These are phyloP conservation scores for Clarias platycephalus DNA, from an alignment of 2,797 vertebrate genomes.

Conservation along the genomic window DNA sequence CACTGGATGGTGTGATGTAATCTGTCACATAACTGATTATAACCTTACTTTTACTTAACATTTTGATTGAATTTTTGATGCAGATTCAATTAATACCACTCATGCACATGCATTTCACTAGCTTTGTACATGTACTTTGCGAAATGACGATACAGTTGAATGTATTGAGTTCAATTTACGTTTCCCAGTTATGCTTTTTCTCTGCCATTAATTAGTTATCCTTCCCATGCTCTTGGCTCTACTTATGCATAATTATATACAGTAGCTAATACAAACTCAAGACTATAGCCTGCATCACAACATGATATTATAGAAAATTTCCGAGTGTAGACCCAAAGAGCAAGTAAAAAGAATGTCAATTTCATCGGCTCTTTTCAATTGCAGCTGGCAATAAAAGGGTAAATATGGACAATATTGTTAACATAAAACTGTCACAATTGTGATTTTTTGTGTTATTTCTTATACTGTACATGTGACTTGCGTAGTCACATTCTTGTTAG, in stretches of 20 bases:
- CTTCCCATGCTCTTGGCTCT: neutral
- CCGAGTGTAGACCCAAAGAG: neutral
- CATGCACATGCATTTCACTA: too few species aligned
- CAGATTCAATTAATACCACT: too few species aligned
- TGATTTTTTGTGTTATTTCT: neutral
- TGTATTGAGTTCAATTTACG: neutral
- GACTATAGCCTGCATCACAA: neutral
- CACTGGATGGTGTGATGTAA: too few species aligned
- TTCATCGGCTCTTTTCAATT: neutral
- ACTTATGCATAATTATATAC: neutral
- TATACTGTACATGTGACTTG: too few species aligned
- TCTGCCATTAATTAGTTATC: neutral
- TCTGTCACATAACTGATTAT: too few species aligned
- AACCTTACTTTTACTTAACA: too few species aligned
- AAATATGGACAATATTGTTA: neutral
- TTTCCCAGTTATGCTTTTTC: neutral
- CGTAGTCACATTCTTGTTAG: neutral
- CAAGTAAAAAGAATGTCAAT: neutral
- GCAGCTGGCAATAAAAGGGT: neutral
- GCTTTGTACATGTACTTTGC: too few species aligned
- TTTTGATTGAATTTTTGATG: too few species aligned
- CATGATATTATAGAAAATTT: neutral
- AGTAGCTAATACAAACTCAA: neutral
- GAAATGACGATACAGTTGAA: too few species aligned
- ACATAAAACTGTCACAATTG: neutral